Conservation (phyloP, 92 coral and sea anemone genomes). For the Muricea muricata region DNA sequence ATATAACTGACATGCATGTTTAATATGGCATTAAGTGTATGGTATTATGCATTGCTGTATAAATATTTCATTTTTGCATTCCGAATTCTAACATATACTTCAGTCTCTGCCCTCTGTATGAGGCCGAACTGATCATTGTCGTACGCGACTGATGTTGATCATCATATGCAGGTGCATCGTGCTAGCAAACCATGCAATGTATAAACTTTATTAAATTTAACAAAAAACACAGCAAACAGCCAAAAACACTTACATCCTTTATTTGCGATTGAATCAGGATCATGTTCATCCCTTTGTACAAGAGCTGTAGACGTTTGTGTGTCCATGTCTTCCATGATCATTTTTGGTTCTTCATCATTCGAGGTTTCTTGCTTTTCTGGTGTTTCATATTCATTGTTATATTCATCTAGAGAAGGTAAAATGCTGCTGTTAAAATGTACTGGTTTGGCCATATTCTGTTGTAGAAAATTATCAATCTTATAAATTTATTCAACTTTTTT, state of each 20-base stretch:
- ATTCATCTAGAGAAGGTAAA: background rate
- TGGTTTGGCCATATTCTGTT: background rate
- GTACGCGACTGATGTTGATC: too few species aligned
- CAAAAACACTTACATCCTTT: background rate
- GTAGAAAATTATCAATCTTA: too few species aligned
- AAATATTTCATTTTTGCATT: too few species aligned
- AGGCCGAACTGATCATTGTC: too few species aligned
- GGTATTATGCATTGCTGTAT: too few species aligned
- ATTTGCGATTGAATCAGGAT: background rate
- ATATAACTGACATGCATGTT: background rate
- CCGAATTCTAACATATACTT: too few species aligned
- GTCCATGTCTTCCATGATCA: background rate
- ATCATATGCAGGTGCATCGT: too few species aligned
- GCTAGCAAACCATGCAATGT: background rate
- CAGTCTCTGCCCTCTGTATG: too few species aligned
- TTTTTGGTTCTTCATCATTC: background rate
- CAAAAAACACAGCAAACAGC: too few species aligned
- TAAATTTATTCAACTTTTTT: too few species aligned
- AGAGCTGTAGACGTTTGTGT: conserved; percentile 1
- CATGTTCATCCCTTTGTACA: background rate
- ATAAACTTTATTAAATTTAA: background rate
- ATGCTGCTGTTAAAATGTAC: background rate
- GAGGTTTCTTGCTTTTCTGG: background rate
- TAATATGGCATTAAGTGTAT: too few species aligned
- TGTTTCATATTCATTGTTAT: background rate